A percentile compares a stretch with the other conserved stretches of the same genome.
Evolutionary conservation across 2,888 invertebrate genomes (phyloP).

Genomic region (Malacosoma neustria): DNA sequence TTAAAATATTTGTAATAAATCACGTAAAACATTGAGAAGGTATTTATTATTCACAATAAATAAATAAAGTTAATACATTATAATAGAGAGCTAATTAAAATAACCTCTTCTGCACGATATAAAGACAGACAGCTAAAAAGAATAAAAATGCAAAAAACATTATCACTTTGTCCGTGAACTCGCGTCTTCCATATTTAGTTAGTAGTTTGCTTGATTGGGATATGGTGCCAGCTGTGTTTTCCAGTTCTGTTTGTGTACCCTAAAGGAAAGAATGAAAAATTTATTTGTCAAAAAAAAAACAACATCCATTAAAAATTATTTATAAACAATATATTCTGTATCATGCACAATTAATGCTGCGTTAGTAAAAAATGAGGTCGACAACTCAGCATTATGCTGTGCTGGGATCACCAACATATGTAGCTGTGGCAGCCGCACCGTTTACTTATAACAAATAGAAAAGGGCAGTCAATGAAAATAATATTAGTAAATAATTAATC

Average conservation of each 20-base stretch:
- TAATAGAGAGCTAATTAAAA: slow-evolving; percentile 63
- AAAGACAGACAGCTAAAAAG: slow-evolving; percentile 92
- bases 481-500: too few relatives aligned
- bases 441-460: too few relatives aligned
- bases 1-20: slow-evolving; percentile 4
- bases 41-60: not conserved
- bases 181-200: slow-evolving; percentile 94
- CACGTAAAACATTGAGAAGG: slow-evolving; percentile 2
- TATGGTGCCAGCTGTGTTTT: slow-evolving; percentile 90
- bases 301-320: too few relatives aligned
- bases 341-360: too few relatives aligned
- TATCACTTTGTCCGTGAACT: slow-evolving; percentile 95
- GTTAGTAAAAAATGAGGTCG: too few relatives aligned
- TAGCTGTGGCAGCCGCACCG: too few relatives aligned
- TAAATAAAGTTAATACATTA: not conserved
- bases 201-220: slow-evolving; percentile 92
- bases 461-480: too few relatives aligned
- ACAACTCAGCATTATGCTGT: too few relatives aligned
- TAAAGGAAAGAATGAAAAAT: too few relatives aligned
- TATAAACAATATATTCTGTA: too few relatives aligned
- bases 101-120: slow-evolving; percentile 92
- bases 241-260: slow-evolving; percentile 87
- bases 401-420: too few relatives aligned
- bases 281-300: too few relatives aligned
- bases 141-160: slow-evolving; percentile 90